Percentiles rank a stretch among this genome's conserved stretches.
Conservation (phyloP, 2,888 invertebrate species). For the Temnothorax ravouxi region DNA sequence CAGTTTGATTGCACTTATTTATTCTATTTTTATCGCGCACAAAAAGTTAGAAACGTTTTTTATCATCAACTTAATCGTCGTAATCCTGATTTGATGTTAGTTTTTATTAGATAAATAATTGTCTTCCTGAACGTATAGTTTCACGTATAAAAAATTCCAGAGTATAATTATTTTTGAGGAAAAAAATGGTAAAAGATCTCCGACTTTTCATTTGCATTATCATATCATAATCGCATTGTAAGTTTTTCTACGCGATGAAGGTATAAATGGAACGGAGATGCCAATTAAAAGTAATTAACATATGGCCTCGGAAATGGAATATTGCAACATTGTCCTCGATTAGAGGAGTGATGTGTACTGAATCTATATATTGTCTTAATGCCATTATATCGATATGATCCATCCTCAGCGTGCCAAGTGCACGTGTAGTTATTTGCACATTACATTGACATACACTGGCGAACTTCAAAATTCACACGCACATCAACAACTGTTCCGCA, state of each 20-base stretch:
- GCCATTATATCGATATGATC: conserved; percentile 40
- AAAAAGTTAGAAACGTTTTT: neutral
- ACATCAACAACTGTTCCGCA: neutral
- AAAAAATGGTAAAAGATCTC: neutral
- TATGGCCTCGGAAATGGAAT: conserved; percentile 63
- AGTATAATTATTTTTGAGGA: neutral
- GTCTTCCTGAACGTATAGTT: neutral
- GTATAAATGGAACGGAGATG: neutral
- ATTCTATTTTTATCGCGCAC: neutral
- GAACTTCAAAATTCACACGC: neutral
- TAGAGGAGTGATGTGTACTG: conserved; percentile 66
- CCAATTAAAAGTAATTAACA: conserved; percentile 42
- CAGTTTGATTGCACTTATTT: neutral
- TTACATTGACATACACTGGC: neutral
- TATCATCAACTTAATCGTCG: neutral
- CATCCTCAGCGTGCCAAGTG: conserved; percentile 6
- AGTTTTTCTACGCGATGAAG: neutral
- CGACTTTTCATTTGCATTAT: neutral
- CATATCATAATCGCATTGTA: neutral
- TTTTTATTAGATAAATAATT: neutral
- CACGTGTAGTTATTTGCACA: conserved; percentile 6
- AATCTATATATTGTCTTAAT: conserved; percentile 74
- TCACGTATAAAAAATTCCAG: neutral
- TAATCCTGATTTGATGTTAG: neutral
- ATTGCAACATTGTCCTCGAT: conserved; percentile 58